A percentile compares a stretch with the other conserved stretches of the same genome.
phyloP scores from a whole-genome alignment of 1,140 invertebrate genomes.

The Apis cerana region DNA sequence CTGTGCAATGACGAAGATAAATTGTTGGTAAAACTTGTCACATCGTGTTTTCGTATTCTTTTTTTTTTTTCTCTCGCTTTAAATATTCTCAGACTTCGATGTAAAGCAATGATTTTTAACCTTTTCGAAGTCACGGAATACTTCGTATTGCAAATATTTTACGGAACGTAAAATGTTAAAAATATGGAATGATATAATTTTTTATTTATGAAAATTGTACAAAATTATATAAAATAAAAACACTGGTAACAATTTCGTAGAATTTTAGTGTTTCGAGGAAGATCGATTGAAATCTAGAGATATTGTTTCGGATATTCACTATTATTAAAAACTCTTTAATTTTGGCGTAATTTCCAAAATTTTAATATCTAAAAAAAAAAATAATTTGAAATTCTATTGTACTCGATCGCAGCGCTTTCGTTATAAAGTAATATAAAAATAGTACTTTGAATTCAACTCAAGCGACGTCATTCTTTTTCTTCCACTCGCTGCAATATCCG shows the following conservation, averaged over 20 bases:
- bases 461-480: slow-evolving; percentile 41
- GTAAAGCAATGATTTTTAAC: too few relatives aligned
- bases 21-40: neutral
- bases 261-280: too few relatives aligned
- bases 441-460: slow-evolving; percentile 54
- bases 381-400: neutral
- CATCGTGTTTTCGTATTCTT: neutral
- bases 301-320: too few relatives aligned
- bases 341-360: neutral
- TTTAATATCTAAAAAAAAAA: neutral
- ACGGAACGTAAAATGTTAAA: too few relatives aligned
- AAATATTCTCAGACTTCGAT: neutral
- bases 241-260: too few relatives aligned
- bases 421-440: slow-evolving; percentile 33
- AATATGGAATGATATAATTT: too few relatives aligned
- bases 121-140: too few relatives aligned
- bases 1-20: neutral
- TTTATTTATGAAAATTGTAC: too few relatives aligned
- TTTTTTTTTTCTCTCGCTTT: neutral
- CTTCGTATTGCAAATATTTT: too few relatives aligned
- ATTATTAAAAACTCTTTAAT: too few relatives aligned
- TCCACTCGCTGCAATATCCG: slow-evolving; percentile 48
- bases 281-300: too few relatives aligned
- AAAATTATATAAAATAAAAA: too few relatives aligned
- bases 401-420: neutral